These are phyloP conservation scores for Halcyon chelicuti DNA, from an alignment of 2,797 vertebrate genomes.

Conservation along the genomic window DNA sequence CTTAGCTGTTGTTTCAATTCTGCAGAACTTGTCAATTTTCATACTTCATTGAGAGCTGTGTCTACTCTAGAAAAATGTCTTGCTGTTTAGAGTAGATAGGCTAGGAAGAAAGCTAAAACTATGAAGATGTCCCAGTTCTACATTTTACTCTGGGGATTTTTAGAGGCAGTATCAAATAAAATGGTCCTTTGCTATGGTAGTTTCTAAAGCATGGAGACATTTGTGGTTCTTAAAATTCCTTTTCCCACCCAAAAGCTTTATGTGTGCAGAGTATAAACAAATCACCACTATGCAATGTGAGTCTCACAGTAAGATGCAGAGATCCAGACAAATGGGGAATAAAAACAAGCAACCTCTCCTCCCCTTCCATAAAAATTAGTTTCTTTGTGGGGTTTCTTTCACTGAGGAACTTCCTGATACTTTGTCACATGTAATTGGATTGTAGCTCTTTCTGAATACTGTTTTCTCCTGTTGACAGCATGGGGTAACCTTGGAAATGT, in stretches of 20 bases:
- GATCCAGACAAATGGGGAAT: background rate
- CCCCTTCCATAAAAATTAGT: background rate
- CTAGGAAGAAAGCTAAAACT: background rate
- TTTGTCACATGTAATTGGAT: conserved; percentile 62
- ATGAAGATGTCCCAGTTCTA: background rate
- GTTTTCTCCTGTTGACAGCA: conserved; percentile 84
- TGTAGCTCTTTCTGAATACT: conserved; percentile 69
- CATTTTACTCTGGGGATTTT: background rate
- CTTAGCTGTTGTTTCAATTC: conserved; percentile 1
- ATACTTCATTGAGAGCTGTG: background rate
- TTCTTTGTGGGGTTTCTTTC: conserved; percentile 55
- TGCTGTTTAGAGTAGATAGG: background rate
- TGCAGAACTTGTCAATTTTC: conserved; percentile 13
- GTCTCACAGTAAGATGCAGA: conserved; percentile 34
- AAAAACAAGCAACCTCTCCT: background rate
- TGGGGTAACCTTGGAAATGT: conserved; percentile 99
- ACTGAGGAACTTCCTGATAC: conserved; percentile 41
- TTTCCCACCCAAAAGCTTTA: background rate
- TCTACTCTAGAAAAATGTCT: conserved; percentile 21
- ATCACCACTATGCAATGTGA: background rate
- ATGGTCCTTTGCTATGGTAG: background rate
- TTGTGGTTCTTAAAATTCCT: background rate
- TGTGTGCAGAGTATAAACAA: background rate
- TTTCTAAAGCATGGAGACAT: background rate
- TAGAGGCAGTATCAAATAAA: conserved; percentile 6